phyloP scores from a whole-genome alignment of 2,113 vertebrate species.

The Phalacrocorax brasilianus region DNA sequence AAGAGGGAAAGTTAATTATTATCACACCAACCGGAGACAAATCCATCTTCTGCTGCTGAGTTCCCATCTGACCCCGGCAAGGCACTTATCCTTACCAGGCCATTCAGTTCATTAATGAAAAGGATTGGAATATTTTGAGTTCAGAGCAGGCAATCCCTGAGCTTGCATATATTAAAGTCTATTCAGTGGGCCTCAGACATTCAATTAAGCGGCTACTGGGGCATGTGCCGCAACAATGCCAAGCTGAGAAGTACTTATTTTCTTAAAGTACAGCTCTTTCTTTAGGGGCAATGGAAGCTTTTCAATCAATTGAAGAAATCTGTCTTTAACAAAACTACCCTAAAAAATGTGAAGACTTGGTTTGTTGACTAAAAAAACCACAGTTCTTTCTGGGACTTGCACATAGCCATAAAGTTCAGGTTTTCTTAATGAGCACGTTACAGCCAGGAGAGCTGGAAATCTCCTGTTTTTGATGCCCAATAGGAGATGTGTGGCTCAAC shows the following conservation, averaged over 20 bases:
- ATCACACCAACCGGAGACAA: neutral
- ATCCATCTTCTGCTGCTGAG: neutral
- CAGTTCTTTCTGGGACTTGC: neutral
- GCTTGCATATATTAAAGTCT: neutral
- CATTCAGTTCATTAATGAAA: neutral
- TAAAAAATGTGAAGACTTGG: neutral
- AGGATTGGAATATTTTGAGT: neutral
- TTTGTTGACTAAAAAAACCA: neutral
- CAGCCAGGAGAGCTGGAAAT: neutral
- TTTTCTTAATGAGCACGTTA: neutral
- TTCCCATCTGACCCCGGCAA: neutral
- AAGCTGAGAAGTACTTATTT: neutral
- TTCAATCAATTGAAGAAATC: neutral
- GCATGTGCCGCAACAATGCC: neutral
- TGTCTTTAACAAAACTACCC: neutral
- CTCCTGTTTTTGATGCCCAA: neutral
- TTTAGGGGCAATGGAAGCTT: neutral
- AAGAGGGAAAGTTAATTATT: conserved; percentile 11
- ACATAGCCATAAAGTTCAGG: neutral
- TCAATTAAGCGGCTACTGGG: neutral
- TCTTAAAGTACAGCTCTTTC: neutral
- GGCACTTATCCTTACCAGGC: neutral
- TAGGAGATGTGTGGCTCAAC: neutral
- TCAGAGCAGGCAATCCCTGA: neutral
- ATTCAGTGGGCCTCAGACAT: neutral